These are phyloP conservation scores for Pyrocoelia pectoralis DNA, from an alignment of 2,888 invertebrate genomes.

Conservation along the genomic window DNA sequence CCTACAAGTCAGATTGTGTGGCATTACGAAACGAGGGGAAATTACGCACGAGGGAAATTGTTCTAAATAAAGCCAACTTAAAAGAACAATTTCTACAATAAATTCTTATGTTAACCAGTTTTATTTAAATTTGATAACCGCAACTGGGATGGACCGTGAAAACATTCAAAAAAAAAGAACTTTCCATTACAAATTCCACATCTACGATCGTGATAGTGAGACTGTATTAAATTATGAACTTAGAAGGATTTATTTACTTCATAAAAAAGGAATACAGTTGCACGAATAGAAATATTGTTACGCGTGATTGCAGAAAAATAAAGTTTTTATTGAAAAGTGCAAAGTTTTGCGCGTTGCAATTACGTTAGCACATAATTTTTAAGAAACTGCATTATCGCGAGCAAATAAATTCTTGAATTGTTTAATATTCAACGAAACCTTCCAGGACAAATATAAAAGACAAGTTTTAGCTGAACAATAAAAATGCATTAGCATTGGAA, in stretches of 20 bases:
- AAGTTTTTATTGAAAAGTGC: neutral
- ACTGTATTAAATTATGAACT: too few species aligned
- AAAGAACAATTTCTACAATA: constrained; percentile 18
- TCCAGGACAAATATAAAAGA: constrained; percentile 24
- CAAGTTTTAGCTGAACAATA: constrained; percentile 29
- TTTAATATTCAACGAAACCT: constrained; percentile 29
- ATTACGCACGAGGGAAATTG: constrained; percentile 34
- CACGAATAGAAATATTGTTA: neutral
- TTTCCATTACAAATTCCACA: too few species aligned
- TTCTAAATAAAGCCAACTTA: constrained; percentile 19
- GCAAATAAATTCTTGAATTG: constrained; percentile 21
- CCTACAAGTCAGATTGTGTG: constrained; percentile 24
- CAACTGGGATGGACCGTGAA: neutral
- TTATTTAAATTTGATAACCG: constrained; percentile 12
- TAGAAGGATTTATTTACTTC: too few species aligned
- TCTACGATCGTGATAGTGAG: too few species aligned
- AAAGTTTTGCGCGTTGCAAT: constrained; percentile 1
- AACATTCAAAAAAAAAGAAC: too few species aligned
- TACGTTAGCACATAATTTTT: constrained; percentile 11
- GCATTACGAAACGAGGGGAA: constrained; percentile 24
- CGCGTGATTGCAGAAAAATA: neutral
- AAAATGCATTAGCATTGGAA: constrained; percentile 32
- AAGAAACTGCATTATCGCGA: constrained; percentile 17
- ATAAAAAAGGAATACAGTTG: too few species aligned
- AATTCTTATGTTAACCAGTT: constrained; percentile 19